These are phyloP conservation scores for Dolichoris vasculosae DNA, from an alignment of 1,140 invertebrate species.

Conservation along the genomic window DNA sequence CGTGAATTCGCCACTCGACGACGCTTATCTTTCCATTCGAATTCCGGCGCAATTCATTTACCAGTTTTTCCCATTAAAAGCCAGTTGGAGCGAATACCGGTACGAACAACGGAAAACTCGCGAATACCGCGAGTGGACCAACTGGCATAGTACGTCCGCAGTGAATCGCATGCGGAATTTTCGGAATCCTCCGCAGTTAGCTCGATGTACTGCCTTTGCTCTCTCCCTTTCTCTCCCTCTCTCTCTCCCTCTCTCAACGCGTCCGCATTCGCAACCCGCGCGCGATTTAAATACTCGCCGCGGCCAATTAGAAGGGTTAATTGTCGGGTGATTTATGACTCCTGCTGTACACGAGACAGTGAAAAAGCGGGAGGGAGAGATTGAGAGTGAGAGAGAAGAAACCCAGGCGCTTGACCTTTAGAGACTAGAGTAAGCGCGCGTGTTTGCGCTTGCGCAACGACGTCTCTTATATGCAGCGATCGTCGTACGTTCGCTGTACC, in stretches of 20 bases:
- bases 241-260: not conserved
- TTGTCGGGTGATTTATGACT: constrained; percentile 66
- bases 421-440: constrained; percentile 52
- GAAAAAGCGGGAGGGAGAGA: constrained; percentile 12
- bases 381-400: not conserved
- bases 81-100: not conserved
- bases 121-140: not conserved
- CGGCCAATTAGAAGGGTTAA: constrained; percentile 66
- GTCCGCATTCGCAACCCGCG: constrained; percentile 26
- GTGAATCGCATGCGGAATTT: constrained; percentile 29
- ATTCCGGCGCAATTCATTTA: not conserved
- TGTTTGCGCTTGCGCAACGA: constrained; percentile 21
- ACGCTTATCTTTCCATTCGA: not conserved
- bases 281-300: constrained; percentile 44
- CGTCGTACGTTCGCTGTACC: not conserved
- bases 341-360: not conserved
- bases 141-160: not conserved
- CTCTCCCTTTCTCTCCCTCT: not conserved
- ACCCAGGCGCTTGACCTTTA: constrained; percentile 53
- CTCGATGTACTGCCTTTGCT: not conserved
- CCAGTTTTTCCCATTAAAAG: constrained; percentile 45
- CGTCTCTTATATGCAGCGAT: not conserved
- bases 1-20: not conserved
- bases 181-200: constrained; percentile 39
- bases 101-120: constrained; percentile 3